A percentile compares a stretch with the other conserved stretches of the same genome.
These are phyloP conservation scores for Rhyacichthys aspro DNA, from an alignment of 2,797 vertebrate species.

Conservation along the genomic window DNA sequence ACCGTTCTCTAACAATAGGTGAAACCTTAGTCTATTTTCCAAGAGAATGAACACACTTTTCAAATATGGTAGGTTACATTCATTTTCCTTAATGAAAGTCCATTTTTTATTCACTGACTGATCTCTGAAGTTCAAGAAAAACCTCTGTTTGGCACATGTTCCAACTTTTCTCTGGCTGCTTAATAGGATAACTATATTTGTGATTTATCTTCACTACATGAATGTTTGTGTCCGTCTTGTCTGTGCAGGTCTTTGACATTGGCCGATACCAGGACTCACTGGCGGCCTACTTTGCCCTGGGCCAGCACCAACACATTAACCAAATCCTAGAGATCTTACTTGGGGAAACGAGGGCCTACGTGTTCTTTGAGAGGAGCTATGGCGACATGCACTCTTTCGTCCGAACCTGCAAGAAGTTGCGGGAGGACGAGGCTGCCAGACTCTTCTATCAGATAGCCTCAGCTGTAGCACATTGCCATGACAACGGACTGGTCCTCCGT, in stretches of 20 bases:
- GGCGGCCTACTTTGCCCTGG: conserved; percentile 96
- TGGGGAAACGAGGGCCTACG: conserved; percentile 95
- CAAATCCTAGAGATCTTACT: conserved; percentile 98
- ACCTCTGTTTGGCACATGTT: conserved; percentile 20
- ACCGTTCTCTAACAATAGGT: conserved; percentile 28
- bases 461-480: conserved; percentile 97
- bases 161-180: background rate
- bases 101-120: too few relatives aligned
- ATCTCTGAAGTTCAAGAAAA: conserved; percentile 2
- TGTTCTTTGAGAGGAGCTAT: conserved; percentile 97
- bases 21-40: conserved; percentile 6
- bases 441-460: conserved; percentile 98
- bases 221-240: background rate
- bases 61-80: conserved; percentile 2
- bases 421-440: conserved; percentile 95
- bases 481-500: conserved; percentile 94
- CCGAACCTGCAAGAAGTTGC: conserved; percentile 97
- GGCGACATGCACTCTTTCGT: conserved; percentile 99
- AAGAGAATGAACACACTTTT: conserved; percentile 23
- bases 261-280: conserved; percentile 97
- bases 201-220: background rate
- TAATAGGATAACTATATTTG: conserved; percentile 18
- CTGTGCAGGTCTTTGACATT: conserved; percentile 91
- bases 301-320: conserved; percentile 96
- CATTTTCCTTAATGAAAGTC: too few relatives aligned